Conservation (phyloP, 2,797 vertebrate species). For the Chelon labrosus region DNA sequence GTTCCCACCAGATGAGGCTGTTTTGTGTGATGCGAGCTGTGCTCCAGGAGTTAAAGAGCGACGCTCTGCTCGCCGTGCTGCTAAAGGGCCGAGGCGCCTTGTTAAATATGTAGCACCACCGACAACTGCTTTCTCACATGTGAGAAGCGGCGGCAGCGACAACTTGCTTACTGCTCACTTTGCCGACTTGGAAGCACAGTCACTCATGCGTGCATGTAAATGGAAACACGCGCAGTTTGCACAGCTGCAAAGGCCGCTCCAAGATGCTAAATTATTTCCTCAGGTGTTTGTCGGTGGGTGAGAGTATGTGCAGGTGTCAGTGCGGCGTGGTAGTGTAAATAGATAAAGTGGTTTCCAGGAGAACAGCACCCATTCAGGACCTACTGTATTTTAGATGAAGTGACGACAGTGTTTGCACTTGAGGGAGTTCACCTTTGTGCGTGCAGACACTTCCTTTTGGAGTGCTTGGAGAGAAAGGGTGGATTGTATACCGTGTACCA, state of each 20-base stretch:
- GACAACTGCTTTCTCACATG: slow-evolving; percentile 58
- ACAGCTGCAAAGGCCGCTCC: slow-evolving; percentile 53
- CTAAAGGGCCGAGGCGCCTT: slow-evolving; percentile 60
- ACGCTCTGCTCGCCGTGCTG: slow-evolving; percentile 36
- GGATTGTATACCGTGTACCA: background rate
- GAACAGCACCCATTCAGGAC: slow-evolving; percentile 39
- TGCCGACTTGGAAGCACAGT: slow-evolving; percentile 21
- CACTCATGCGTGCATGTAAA: slow-evolving; percentile 26
- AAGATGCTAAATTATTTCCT: slow-evolving; percentile 59
- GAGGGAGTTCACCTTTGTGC: slow-evolving; percentile 3
- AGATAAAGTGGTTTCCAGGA: slow-evolving; percentile 58
- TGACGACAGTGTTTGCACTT: slow-evolving; percentile 32
- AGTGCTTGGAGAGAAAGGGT: slow-evolving; percentile 4
- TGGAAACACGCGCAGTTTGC: slow-evolving; percentile 29
- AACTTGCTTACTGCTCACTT: slow-evolving; percentile 48
- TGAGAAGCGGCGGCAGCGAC: slow-evolving; percentile 36
- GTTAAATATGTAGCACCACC: slow-evolving; percentile 74
- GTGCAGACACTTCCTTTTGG: slow-evolving; percentile 5
- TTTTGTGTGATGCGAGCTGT: slow-evolving; percentile 46
- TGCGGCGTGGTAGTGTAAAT: slow-evolving; percentile 48
- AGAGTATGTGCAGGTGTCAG: slow-evolving; percentile 61
- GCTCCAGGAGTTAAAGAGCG: slow-evolving; percentile 64
- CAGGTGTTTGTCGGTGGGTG: slow-evolving; percentile 39
- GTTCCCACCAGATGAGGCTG: slow-evolving; percentile 58
- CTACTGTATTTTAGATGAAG: slow-evolving; percentile 52